Base-by-base conservation (phyloP, 1,140 invertebrate genomes). In the Pogonomyrmex californicus region DNA sequence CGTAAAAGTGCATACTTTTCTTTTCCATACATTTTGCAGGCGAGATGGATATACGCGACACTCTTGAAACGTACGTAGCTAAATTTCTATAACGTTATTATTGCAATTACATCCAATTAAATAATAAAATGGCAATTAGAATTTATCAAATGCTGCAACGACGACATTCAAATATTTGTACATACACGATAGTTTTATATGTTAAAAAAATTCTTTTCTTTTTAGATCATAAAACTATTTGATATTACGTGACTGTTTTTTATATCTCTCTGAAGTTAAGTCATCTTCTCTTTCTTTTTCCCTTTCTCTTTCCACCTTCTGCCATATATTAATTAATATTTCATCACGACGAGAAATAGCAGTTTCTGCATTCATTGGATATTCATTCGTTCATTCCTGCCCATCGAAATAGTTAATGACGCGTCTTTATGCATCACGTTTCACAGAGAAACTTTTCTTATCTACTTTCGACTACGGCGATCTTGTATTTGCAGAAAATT, bases 321-420 rank as follows among this genome's bases (percentile, higher is more conserved):
- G 30, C 1, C 9, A 36, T 23, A 65, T n/a, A n/a, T 12, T 17
- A 41, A 77, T 68, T 79, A 79, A 79, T 79, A 79, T 79, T 68
- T 36, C 23, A 66, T 76, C 70, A 33, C 12, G n/a, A 75, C 73
- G 36, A 65, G 41, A 65, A 78, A 78, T 78, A 44, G 38, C 36
- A 76, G 38, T 30, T 78, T 65, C 41, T 78, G 41, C 30, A 36
- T 60, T 62, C 56, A 47, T 78, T 36, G 30, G 36, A 78, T 47
- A 78, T 65, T 63, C n/a, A 68, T 68, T 79, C 36, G 44, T 51
- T 79, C 60, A 14, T 54, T 75, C 38, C 73, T 30, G 73, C 38
- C 14, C 4, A 68, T 17, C n/a, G 33, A 49, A 49, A 65, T 33
- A 77, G 14, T 62, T 77, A 54, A 54, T 75, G 54, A 76, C 30